Percentiles rank a stretch among this genome's conserved stretches.
Evolutionary conservation across 2,888 invertebrate genomes (phyloP).

Genomic region (Lepidocyrtinus sp.): DNA sequence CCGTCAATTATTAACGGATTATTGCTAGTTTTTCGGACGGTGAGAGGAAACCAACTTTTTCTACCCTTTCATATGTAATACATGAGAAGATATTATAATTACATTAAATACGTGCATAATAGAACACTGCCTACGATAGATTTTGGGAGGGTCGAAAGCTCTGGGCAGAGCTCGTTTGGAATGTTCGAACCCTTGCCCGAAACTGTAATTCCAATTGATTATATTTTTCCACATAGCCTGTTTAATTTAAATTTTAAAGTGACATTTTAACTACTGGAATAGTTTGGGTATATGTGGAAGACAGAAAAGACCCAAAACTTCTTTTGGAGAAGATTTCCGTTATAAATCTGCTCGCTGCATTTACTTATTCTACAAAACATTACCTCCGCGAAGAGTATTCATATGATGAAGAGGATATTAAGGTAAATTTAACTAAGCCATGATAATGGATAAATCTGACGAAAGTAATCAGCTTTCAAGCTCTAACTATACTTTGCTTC

Average conservation of each 20-base stretch:
- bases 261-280: too few relatives aligned
- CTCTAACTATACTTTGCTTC: too few relatives aligned
- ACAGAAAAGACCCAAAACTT: constrained; percentile 33
- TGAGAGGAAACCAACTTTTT: neutral
- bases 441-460: too few relatives aligned
- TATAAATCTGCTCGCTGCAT: constrained; percentile 59
- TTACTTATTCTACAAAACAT: constrained; percentile 65
- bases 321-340: constrained; percentile 65
- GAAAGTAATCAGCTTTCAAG: too few relatives aligned
- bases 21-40: constrained; percentile 63
- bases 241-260: too few relatives aligned
- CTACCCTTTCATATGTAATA: neutral
- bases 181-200: constrained; percentile 63
- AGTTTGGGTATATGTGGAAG: constrained; percentile 66
- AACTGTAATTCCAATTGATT: too few relatives aligned
- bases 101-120: too few relatives aligned
- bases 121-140: constrained; percentile 69
- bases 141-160: constrained; percentile 66
- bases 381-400: constrained; percentile 68
- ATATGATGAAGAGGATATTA: constrained; percentile 64
- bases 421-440: too few relatives aligned
- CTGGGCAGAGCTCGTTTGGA: constrained; percentile 60
- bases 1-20: constrained; percentile 52
- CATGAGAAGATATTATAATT: too few relatives aligned
- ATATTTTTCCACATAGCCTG: too few relatives aligned